phyloP scores from a whole-genome alignment of 2,888 invertebrate genomes.

The Andrena marginata region DNA sequence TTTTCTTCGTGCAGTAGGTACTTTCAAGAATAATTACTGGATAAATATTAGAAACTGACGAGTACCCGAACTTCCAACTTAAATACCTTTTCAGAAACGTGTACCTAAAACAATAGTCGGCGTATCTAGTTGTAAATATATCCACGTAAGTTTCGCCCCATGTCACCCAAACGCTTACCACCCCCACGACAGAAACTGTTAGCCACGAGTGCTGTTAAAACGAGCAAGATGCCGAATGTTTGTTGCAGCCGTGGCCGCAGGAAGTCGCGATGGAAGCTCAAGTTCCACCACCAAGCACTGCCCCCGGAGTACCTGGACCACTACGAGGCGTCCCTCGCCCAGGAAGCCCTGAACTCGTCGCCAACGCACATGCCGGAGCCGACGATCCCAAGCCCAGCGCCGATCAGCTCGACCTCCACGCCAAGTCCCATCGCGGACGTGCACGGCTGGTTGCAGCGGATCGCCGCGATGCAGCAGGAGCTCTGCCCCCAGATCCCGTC shows the following conservation, averaged over 20 bases:
- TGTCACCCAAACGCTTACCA: neutral
- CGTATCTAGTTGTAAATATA: no score
- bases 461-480: constrained; percentile 90
- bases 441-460: constrained; percentile 90
- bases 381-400: constrained; percentile 82
- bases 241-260: constrained; percentile 85
- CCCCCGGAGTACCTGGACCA: constrained; percentile 93
- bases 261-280: constrained; percentile 90
- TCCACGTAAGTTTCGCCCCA: no score
- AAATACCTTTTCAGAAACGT: no score
- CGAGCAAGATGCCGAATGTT: neutral
- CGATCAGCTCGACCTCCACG: constrained; percentile 77
- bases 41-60: no score
- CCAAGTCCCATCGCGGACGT: constrained; percentile 82
- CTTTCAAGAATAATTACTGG: no score
- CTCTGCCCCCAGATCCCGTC: constrained; percentile 73
- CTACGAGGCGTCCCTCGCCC: constrained; percentile 90
- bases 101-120: no score
- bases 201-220: neutral
- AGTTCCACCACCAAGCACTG: constrained; percentile 93
- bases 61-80: no score
- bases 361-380: constrained; percentile 74
- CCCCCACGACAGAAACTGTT: no score
- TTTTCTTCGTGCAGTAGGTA: no score
- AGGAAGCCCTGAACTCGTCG: constrained; percentile 83